A percentile compares a stretch with the other conserved stretches of the same genome.
These are phyloP conservation scores for Labeo rohita DNA, from an alignment of 2,113 vertebrate genomes.

Conservation along the genomic window DNA sequence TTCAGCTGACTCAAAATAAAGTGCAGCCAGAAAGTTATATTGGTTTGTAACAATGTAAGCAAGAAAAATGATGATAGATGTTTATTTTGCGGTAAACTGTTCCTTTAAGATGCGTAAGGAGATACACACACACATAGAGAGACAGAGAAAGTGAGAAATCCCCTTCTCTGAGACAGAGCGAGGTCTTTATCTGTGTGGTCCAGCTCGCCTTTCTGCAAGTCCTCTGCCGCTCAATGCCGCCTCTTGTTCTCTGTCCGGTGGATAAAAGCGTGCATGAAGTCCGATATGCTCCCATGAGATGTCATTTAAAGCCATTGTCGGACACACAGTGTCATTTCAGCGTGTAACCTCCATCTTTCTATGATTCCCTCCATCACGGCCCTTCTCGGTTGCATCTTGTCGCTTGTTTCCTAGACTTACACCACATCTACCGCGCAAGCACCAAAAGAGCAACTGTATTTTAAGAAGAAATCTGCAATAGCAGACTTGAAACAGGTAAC, in stretches of 20 bases:
- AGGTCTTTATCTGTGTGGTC: slow-evolving; percentile 95
- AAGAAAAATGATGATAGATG: not conserved
- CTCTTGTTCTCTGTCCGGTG: slow-evolving; percentile 89
- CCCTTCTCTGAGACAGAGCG: slow-evolving; percentile 78
- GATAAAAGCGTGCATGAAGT: slow-evolving; percentile 86
- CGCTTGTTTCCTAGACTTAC: not conserved
- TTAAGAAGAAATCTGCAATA: not conserved
- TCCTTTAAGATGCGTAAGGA: slow-evolving; percentile 51
- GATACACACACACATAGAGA: slow-evolving; percentile 17
- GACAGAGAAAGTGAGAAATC: slow-evolving; percentile 56
- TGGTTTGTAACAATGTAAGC: not conserved
- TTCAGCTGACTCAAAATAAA: not conserved
- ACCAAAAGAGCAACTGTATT: not conserved
- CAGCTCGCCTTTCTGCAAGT: slow-evolving; percentile 65
- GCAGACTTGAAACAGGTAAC: not conserved
- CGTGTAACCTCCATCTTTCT: slow-evolving; percentile 59
- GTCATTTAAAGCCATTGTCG: slow-evolving; percentile 80
- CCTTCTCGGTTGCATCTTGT: not conserved
- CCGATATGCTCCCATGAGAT: slow-evolving; percentile 89
- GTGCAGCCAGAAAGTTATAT: not conserved
- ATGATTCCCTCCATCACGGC: slow-evolving; percentile 26
- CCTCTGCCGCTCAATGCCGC: slow-evolving; percentile 82
- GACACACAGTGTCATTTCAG: slow-evolving; percentile 69
- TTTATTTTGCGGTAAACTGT: slow-evolving; percentile 16
- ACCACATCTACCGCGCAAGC: not conserved